Base-by-base conservation (phyloP, 1,140 invertebrate genomes). In the Drosophila nikananu region DNA sequence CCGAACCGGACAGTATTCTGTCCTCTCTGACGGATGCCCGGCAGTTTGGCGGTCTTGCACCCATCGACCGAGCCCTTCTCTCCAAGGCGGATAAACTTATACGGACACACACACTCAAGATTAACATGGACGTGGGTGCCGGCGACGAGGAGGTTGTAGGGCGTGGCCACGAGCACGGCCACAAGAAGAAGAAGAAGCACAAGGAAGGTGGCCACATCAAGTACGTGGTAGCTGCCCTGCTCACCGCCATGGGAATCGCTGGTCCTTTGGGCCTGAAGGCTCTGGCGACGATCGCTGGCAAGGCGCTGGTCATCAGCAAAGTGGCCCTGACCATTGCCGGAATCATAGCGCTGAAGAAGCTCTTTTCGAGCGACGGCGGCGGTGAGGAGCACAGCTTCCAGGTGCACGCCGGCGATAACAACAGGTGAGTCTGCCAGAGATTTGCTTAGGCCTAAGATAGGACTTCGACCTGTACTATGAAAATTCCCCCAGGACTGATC, bases 291-390 rank as follows among this genome's bases (percentile, higher is more conserved):
- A 95, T 96, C 61, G 95, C 95, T 19, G 95, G 95, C 23, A 95
- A 96, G 92, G 95, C 95, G 3, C 91, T 96, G 27, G 94, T 96
- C 55, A 95, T 95, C 68, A 95, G 95, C 91, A 96, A 96, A 83
- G 94, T 95, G 46, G 95, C 95, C 0, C 89, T 96, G 41, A 95
- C 95, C 51, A 95, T 96, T 66, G 95, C 95, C 52, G 95, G 95
- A 42, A 95, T 95, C 41, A 95, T 96, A 68, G 95, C 95, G 27
- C 93, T 96, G 30, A 96, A 96, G 93, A 96, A 96, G 87, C 93
- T 96, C 65, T 95, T 96, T 92, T 95, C 95, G 59, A 95, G 95
- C 54, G 95, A 95, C 72, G 92, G 94, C 72, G 92, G 94, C 48
- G 91, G 94, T 55, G 94, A 94, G 41, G 94, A 95, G 83, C 94